These are phyloP conservation scores for Acanthosoma haemorrhoidale DNA, from an alignment of 2,888 invertebrate species.

Conservation along the genomic window DNA sequence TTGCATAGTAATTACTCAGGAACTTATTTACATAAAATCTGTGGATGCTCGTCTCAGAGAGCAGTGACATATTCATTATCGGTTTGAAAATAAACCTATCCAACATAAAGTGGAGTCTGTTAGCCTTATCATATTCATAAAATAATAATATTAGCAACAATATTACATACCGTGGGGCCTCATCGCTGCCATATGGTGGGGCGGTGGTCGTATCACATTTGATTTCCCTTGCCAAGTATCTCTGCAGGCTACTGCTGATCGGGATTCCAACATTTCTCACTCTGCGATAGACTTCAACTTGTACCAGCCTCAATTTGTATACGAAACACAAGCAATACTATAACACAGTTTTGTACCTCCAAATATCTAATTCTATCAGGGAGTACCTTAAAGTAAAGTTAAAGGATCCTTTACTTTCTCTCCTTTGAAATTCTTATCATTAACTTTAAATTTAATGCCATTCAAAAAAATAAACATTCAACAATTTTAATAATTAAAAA, in stretches of 20 bases:
- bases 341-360: conserved; percentile 27
- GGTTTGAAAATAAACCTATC: no score
- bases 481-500: background rate
- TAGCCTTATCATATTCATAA: no score
- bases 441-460: background rate
- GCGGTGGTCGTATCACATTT: conserved; percentile 42
- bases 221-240: conserved; percentile 43
- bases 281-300: conserved; percentile 10
- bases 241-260: conserved; percentile 41
- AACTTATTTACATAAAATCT: no score
- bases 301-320: conserved; percentile 8
- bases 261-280: conserved; percentile 43
- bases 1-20: no score
- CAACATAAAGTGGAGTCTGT: no score
- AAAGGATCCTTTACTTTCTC: conserved; percentile 2
- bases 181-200: conserved; percentile 51
- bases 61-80: no score
- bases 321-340: conserved; percentile 30
- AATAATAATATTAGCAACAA: background rate
- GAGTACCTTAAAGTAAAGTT: background rate
- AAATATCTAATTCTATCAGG: background rate
- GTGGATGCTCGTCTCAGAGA: no score
- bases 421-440: background rate
- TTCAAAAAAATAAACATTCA: conserved; percentile 13
- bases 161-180: conserved; percentile 49